These are phyloP conservation scores for Aromia moschata DNA, from an alignment of 2,888 invertebrate species.

Conservation along the genomic window DNA sequence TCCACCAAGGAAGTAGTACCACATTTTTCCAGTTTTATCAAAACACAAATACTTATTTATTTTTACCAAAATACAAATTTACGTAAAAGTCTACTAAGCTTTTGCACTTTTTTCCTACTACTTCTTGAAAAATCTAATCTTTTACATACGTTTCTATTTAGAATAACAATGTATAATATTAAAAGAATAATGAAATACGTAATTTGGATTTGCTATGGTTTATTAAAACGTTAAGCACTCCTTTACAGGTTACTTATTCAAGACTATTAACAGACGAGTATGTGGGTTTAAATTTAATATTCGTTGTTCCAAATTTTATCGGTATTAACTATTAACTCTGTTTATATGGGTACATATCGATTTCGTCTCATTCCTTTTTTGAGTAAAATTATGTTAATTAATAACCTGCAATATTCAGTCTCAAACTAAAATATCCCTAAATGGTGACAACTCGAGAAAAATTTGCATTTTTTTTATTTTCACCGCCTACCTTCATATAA, in stretches of 20 bases:
- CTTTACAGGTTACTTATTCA: too few relatives aligned
- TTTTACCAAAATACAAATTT: constrained; percentile 15
- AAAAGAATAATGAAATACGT: neutral
- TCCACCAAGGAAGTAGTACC: too few relatives aligned
- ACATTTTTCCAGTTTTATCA: too few relatives aligned
- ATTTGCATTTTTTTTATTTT: neutral
- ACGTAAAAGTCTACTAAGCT: constrained; percentile 3
- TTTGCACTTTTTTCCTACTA: constrained; percentile 2
- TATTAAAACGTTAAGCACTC: neutral
- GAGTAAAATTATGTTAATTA: too few relatives aligned
- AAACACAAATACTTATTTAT: neutral
- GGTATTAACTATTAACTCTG: too few relatives aligned
- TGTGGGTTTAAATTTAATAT: too few relatives aligned
- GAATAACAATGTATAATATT: neutral
- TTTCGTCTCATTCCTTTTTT: too few relatives aligned
- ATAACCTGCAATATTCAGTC: too few relatives aligned
- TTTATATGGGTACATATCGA: too few relatives aligned
- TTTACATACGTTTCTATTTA: neutral
- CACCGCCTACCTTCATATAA: constrained; percentile 6
- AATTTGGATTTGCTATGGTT: neutral
- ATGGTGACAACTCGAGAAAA: neutral
- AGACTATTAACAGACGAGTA: too few relatives aligned
- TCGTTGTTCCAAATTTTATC: too few relatives aligned
- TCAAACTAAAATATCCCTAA: neutral
- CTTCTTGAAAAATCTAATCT: neutral